Conservation (phyloP, 2,888 invertebrate genomes). For the Aphidoletes aphidimyza region DNA sequence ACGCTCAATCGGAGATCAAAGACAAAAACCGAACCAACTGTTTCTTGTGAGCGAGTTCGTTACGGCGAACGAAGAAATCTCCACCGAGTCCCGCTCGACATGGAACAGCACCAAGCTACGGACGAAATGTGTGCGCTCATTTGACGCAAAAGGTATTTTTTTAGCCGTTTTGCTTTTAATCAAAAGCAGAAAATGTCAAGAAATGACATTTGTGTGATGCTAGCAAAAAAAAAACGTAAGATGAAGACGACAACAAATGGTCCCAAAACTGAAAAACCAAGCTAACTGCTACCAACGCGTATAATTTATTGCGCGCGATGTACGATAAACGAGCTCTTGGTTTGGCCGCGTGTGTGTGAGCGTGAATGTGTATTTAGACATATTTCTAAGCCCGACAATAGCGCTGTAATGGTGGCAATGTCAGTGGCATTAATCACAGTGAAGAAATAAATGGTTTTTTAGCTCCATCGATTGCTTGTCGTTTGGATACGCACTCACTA, state of each 20-base stretch:
- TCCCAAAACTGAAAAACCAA: constrained; percentile 32
- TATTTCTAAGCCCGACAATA: constrained; percentile 46
- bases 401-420: constrained; percentile 19
- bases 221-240: not conserved
- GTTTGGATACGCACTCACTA: constrained; percentile 31
- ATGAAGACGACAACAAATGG: not conserved
- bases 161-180: constrained; percentile 10
- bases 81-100: no score
- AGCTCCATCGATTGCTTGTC: constrained; percentile 7
- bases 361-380: constrained; percentile 21
- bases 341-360: not conserved
- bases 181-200: constrained; percentile 48
- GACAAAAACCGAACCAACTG: not conserved
- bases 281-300: no score
- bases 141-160: not conserved
- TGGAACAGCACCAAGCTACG: not conserved
- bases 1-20: constrained; percentile 41
- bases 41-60: not conserved
- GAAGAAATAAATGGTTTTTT: constrained; percentile 2
- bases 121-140: not conserved
- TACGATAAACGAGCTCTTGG: constrained; percentile 16
- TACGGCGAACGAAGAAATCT: no score
- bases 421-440: constrained; percentile 40
- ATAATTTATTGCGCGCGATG: constrained; percentile 41
- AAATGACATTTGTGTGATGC: constrained; percentile 35